Conservation (phyloP, 2,888 invertebrate genomes). For the Therioaphis trifolii region DNA sequence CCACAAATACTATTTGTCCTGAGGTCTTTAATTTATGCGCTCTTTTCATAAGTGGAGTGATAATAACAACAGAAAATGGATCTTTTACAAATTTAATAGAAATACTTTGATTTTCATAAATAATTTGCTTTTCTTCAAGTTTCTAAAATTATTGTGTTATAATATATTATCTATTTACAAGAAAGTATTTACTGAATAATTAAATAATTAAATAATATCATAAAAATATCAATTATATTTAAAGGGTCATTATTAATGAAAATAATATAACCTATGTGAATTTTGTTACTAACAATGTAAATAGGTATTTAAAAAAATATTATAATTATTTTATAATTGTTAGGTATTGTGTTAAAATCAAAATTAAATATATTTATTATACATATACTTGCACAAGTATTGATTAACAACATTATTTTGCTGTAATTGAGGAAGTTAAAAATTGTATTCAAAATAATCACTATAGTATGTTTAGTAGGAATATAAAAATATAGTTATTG, state of each 20-base stretch:
- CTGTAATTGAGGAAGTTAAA: conserved; percentile 9
- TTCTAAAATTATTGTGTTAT: conserved; percentile 5
- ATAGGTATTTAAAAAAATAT: background rate
- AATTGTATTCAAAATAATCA: conserved; percentile 16
- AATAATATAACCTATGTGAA: conserved; percentile 10
- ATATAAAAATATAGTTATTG: no score
- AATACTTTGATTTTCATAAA: no score
- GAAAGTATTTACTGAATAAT: conserved; percentile 12
- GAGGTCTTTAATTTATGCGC: conserved; percentile 14
- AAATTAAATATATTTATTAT: conserved; percentile 13
- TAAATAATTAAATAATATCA: no score
- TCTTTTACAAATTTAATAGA: conserved; percentile 26
- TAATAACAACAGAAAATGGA: conserved; percentile 37
- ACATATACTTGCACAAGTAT: conserved; percentile 9
- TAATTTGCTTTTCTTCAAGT: conserved; percentile 25
- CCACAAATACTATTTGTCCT: conserved; percentile 14
- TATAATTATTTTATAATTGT: no score
- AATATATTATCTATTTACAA: conserved; percentile 1
- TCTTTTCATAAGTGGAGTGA: conserved; percentile 42
- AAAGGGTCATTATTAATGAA: background rate
- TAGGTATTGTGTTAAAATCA: background rate
- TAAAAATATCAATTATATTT: no score
- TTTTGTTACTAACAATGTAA: conserved; percentile 13
- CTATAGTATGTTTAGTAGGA: background rate
- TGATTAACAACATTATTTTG: conserved; percentile 16